These are phyloP conservation scores for Struthio camelus DNA, from an alignment of 2,113 vertebrate species.

Conservation along the genomic window DNA sequence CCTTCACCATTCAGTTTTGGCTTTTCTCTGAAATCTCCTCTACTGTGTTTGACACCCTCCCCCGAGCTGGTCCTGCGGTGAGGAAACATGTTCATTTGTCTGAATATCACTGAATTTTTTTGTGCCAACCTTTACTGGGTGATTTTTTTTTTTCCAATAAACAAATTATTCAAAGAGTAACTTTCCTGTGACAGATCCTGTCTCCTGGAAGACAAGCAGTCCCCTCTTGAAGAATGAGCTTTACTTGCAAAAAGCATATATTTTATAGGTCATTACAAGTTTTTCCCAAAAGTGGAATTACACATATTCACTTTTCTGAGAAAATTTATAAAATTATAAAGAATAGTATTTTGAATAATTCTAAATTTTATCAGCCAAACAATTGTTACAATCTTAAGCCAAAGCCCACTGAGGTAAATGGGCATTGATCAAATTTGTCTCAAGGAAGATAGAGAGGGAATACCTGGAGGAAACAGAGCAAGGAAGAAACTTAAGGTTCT, in stretches of 20 bases:
- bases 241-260: neutral
- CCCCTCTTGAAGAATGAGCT: neutral
- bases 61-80: neutral
- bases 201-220: neutral
- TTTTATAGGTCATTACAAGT: neutral
- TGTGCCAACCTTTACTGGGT: too few species aligned
- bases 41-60: neutral
- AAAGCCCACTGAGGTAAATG: neutral
- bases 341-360: neutral
- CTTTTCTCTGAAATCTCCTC: neutral
- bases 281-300: neutral
- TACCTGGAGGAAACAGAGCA: neutral
- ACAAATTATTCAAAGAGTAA: neutral
- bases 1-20: rapidly evolving
- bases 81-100: neutral
- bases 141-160: neutral
- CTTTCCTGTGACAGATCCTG: neutral
- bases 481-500: neutral
- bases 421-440: neutral
- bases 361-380: neutral
- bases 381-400: neutral
- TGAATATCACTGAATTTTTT: neutral
- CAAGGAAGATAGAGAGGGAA: neutral
- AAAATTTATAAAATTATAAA: neutral
- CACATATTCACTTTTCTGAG: neutral